A percentile compares a stretch with the other conserved stretches of the same genome.
Conservation (phyloP, 2,113 vertebrate species). For the Pyxicephalus adspersus region DNA sequence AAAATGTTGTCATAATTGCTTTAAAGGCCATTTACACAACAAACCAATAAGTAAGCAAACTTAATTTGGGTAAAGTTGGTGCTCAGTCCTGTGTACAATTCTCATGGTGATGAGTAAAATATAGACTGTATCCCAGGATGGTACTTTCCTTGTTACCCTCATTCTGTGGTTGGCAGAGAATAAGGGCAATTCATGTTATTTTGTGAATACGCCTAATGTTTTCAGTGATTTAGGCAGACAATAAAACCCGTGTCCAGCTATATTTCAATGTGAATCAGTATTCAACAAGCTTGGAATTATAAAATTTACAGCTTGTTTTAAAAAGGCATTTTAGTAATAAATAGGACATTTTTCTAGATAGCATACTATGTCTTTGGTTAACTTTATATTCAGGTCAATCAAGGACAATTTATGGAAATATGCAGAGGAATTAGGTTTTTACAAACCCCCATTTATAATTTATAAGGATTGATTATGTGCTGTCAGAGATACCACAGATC, state of each 20-base stretch:
- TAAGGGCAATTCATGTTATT: not conserved
- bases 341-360: constrained; percentile 11
- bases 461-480: too few species aligned
- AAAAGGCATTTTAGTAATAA: constrained; percentile 1
- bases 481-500: too few species aligned
- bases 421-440: too few species aligned
- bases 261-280: not conserved
- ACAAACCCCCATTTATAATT: too few species aligned
- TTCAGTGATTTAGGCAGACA: constrained; percentile 3
- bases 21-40: too few species aligned
- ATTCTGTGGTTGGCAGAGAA: not conserved
- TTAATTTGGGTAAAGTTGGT: too few species aligned
- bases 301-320: not conserved
- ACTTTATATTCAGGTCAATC: not conserved
- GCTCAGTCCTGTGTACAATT: too few species aligned
- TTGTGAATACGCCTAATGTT: not conserved
- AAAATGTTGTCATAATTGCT: too few species aligned
- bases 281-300: not conserved
- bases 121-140: not conserved
- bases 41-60: too few species aligned
- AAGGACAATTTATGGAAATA: not conserved
- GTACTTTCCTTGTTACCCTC: not conserved
- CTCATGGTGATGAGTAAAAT: not conserved
- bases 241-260: not conserved
- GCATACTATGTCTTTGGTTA: not conserved